Base-by-base conservation (phyloP, 2,888 invertebrate genomes). In the Sinohyriopsis cumingii region DNA sequence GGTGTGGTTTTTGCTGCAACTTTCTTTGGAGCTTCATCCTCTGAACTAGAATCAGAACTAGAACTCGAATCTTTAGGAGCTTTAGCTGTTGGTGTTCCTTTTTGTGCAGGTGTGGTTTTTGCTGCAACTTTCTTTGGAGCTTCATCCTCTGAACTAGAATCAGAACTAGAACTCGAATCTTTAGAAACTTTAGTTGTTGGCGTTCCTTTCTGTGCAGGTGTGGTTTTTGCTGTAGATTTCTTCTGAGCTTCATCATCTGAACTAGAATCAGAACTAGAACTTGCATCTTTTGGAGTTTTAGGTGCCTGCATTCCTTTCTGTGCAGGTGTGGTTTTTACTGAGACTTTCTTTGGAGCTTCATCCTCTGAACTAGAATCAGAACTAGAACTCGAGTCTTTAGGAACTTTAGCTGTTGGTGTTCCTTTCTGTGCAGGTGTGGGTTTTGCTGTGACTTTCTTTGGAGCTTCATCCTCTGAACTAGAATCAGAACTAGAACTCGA, bases 381-480 rank as follows among this genome's bases (percentile, higher is more conserved):
- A n/a, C n/a, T n/a, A n/a, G n/a, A n/a, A n/a, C n/a, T n/a, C n/a
- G n/a, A n/a, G n/a, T n/a, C n/a, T n/a, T n/a, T n/a, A n/a, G n/a
- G n/a, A n/a, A n/a, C n/a, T n/a, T n/a, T n/a, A n/a, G n/a, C n/a
- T n/a, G n/a, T 53, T 69, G 53, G 59, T 67, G 60, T 66, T 67
- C 59, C 57, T 63, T 72, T 74, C 59, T 54, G 53, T 19, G 57
- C 54, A 12, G 62, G 57, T 24, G 65, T 57, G 28, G 57, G 20
- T 62, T 70, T 67, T 19, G 25, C 59, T 24, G 69, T 9, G 3
- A 4, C 1, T 12, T 45, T 45, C 45, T 2, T 45, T 20, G 63
- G 64, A n/a, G 66, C 65, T 54, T 67, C 55, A 72, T 72, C 72
- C 28, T 76, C 74, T n/a, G 76, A 76, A 65, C 68, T 68, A n/a